Conservation (phyloP, 2,113 vertebrate genomes). For the Cololabis saira region DNA sequence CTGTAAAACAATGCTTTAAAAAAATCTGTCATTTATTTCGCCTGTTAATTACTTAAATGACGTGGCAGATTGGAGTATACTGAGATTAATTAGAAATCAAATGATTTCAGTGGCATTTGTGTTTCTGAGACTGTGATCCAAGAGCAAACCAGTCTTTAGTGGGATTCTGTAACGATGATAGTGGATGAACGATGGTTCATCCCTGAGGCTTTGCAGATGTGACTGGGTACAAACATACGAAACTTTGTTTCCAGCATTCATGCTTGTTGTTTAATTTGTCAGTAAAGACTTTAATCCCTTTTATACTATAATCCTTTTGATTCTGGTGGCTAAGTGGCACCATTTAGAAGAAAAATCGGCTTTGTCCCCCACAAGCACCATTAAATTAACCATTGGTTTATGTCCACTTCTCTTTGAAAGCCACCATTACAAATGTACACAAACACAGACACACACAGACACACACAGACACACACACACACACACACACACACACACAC, state of each 20-base stretch:
- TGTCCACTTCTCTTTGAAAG: conserved; percentile 33
- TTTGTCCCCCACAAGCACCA: conserved; percentile 48
- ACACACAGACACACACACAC: not conserved
- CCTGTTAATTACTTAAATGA: too few relatives aligned
- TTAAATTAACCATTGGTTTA: conserved; percentile 40
- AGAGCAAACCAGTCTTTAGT: conserved; percentile 29
- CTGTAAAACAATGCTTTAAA: too few relatives aligned
- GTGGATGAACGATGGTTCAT: not conserved
- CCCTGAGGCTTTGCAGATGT: conserved; percentile 11
- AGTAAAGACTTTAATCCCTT: conserved; percentile 53
- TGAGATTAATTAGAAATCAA: conserved; percentile 12
- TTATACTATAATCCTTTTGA: conserved; percentile 51
- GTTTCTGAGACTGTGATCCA: conserved; percentile 34
- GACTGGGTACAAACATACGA: conserved; percentile 6
- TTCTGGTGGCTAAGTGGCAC: conserved; percentile 49
- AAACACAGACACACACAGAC: not conserved
- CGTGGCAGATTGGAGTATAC: not conserved
- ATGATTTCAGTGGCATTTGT: conserved; percentile 18
- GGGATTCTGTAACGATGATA: conserved; percentile 26
- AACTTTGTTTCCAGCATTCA: conserved; percentile 38
- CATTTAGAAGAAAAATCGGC: conserved; percentile 38
- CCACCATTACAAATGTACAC: conserved; percentile 2
- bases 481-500: too few relatives aligned
- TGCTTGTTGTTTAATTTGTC: conserved; percentile 54
- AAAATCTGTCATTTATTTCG: too few relatives aligned